A percentile compares a stretch with the other conserved stretches of the same genome.
Evolutionary conservation across 92 coral and sea anemone species (phyloP).

Genomic region (Actinostola sp.): DNA sequence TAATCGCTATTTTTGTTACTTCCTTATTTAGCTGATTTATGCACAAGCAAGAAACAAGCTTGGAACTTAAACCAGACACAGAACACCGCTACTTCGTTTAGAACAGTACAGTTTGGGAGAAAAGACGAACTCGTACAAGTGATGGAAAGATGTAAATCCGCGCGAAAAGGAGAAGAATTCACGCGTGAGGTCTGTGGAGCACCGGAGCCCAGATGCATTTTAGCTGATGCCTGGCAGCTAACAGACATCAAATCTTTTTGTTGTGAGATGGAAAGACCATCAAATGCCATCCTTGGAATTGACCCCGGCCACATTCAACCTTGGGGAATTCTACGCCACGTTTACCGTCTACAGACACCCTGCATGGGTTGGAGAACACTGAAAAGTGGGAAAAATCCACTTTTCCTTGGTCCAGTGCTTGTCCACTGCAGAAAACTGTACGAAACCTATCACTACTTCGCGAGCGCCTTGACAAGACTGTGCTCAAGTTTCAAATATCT

Average conservation of each 20-base stretch:
- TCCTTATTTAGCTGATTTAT: conserved; percentile 18
- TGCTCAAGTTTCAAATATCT: conserved; percentile 15
- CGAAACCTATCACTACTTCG: conserved; percentile 13
- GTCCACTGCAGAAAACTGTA: conserved; percentile 13
- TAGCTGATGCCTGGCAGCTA: conserved; percentile 23
- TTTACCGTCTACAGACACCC: conserved; percentile 22
- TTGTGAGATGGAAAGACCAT: conserved; percentile 21
- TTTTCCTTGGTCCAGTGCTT: conserved; percentile 38
- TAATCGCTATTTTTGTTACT: too few relatives aligned
- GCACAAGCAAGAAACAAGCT: conserved; percentile 11
- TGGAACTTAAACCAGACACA: background rate
- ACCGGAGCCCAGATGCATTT: conserved; percentile 32
- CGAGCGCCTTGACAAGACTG: conserved; percentile 6
- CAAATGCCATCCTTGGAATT: conserved; percentile 20
- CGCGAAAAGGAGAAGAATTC: conserved; percentile 25
- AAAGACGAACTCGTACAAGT: conserved; percentile 30
- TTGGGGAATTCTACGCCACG: conserved; percentile 32
- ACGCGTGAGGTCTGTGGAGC: conserved; percentile 16
- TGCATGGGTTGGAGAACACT: background rate
- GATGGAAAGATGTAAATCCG: conserved; percentile 30
- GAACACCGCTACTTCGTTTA: background rate
- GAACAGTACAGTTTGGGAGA: conserved; percentile 12
- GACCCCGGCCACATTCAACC: conserved; percentile 45
- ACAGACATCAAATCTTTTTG: conserved; percentile 23
- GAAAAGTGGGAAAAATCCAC: background rate